phyloP scores from a whole-genome alignment of 2,113 vertebrate genomes.

The Dromaius novaehollandiae region DNA sequence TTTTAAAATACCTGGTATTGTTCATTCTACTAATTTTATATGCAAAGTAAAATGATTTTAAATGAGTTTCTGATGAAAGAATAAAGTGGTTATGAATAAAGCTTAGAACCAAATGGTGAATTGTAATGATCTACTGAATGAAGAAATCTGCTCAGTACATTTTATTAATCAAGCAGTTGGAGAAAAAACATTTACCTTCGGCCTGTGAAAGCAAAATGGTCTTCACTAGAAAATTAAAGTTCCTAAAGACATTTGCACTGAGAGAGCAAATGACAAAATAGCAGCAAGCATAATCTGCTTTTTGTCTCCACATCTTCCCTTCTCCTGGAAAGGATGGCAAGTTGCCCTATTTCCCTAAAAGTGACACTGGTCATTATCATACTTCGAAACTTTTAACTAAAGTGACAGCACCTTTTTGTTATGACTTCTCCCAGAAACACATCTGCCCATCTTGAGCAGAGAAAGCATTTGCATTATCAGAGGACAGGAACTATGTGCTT shows the following conservation, averaged over 20 bases:
- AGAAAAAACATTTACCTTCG: neutral
- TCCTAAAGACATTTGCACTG: neutral
- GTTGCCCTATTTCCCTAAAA: neutral
- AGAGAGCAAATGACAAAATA: neutral
- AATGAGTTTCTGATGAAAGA: neutral
- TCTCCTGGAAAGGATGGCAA: neutral
- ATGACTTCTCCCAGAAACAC: neutral
- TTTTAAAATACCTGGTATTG: neutral
- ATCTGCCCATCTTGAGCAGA: neutral
- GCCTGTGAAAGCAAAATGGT: neutral
- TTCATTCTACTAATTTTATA: neutral
- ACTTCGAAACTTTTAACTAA: neutral
- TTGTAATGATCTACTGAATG: neutral
- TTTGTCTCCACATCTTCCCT: neutral
- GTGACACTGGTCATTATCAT: neutral
- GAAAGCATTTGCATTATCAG: neutral
- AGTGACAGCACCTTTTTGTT: neutral
- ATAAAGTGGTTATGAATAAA: slow-evolving; percentile 15
- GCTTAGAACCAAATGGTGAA: neutral
- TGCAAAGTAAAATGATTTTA: neutral
- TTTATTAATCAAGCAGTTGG: neutral
- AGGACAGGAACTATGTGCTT: neutral
- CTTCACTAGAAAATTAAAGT: neutral
- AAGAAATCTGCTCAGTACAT: neutral
- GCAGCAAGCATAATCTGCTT: neutral